Evolutionary conservation across 1,140 invertebrate genomes (phyloP).

Genomic region (Coelopa frigida): DNA sequence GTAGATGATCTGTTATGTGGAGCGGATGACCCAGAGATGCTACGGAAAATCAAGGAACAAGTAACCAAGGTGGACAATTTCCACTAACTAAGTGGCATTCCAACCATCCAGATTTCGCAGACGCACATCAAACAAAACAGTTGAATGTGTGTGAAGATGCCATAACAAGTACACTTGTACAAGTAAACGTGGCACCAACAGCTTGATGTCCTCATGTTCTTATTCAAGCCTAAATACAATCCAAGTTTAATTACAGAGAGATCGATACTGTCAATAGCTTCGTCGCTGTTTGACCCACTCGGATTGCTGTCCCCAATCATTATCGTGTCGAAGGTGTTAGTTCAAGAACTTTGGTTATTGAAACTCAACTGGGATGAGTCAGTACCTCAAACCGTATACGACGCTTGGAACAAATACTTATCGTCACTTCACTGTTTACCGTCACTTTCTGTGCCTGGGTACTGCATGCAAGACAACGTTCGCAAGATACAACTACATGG

Average conservation of each 20-base stretch:
- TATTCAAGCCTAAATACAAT: slow-evolving; percentile 4
- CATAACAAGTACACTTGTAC: not conserved
- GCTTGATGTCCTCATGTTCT: no score
- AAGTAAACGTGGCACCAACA: not conserved
- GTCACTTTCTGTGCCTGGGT: not conserved
- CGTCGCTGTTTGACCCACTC: slow-evolving; percentile 4
- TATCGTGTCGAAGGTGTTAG: not conserved
- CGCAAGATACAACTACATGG: slow-evolving; percentile 22
- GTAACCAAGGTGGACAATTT: slow-evolving; percentile 4
- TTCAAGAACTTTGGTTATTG: slow-evolving; percentile 5
- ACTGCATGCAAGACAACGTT: not conserved
- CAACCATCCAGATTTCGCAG: slow-evolving; percentile 3
- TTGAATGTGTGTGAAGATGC: not conserved
- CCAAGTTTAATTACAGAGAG: not conserved
- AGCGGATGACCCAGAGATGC: not conserved
- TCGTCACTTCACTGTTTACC: not conserved
- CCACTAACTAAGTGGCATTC: slow-evolving; percentile 7
- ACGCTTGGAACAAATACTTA: not conserved
- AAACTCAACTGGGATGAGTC: slow-evolving; percentile 4
- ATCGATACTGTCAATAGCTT: not conserved
- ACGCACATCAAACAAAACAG: not conserved
- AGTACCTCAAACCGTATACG: not conserved
- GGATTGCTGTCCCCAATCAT: slow-evolving; percentile 1
- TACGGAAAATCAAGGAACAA: slow-evolving; percentile 7
- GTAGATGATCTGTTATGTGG: slow-evolving; percentile 8